Conservation (phyloP, 2,113 vertebrate genomes). For the Perognathus longimembris region DNA sequence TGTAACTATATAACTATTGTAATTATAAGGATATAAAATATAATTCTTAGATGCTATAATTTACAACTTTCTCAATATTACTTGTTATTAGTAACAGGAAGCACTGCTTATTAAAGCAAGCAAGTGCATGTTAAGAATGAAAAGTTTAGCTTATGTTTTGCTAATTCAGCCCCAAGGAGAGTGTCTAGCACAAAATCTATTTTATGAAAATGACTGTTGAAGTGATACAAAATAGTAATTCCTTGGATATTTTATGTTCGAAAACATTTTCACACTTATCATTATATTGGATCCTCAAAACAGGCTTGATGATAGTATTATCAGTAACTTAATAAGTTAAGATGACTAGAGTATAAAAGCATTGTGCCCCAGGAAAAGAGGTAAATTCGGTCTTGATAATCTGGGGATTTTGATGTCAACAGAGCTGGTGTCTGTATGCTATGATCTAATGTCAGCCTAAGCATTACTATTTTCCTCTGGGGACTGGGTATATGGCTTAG, state of each 20-base stretch:
- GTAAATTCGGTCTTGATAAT: background rate
- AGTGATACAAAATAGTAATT: background rate
- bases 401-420: no score
- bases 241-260: background rate
- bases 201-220: background rate
- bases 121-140: background rate
- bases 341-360: background rate
- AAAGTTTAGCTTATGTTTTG: background rate
- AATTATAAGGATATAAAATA: background rate
- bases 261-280: conserved; percentile 40
- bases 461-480: no score
- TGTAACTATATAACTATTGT: no score
- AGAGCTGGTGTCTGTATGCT: background rate
- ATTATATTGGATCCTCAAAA: background rate
- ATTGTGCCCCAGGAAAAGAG: background rate
- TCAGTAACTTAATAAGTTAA: conserved; percentile 37
- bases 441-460: background rate
- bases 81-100: background rate
- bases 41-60: background rate
- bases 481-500: no score
- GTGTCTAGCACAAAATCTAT: background rate
- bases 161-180: background rate
- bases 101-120: background rate
- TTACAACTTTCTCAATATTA: conserved; percentile 30
- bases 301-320: background rate